Conservation (phyloP, 2,888 invertebrate genomes). For the Sminthurinus aureus region DNA sequence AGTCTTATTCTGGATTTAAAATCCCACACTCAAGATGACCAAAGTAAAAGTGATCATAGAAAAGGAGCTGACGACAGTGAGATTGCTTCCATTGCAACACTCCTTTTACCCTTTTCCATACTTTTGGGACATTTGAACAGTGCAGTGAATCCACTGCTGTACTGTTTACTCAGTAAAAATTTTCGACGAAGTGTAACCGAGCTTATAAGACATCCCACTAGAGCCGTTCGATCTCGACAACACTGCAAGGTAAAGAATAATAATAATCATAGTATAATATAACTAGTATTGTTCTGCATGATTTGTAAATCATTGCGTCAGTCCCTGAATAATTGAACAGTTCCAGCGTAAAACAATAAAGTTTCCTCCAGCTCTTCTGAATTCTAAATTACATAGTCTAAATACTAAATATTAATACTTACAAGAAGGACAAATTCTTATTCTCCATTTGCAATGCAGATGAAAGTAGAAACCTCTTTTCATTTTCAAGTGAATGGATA, state of each 20-base stretch:
- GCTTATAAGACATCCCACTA: conserved; percentile 64
- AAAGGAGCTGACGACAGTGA: conserved; percentile 60
- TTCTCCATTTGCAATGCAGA: too few species aligned
- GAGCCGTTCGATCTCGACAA: conserved; percentile 58
- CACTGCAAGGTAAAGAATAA: conserved; percentile 61
- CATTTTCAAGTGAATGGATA: too few species aligned
- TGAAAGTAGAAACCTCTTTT: too few species aligned
- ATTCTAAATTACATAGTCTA: too few species aligned
- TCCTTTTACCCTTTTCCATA: conserved; percentile 70
- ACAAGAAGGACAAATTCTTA: too few species aligned
- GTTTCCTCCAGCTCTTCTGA: too few species aligned
- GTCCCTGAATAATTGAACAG: too few species aligned
- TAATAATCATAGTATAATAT: too few species aligned
- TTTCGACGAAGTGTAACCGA: conserved; percentile 74
- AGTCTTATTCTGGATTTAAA: conserved; percentile 72
- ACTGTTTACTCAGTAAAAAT: conserved; percentile 77
- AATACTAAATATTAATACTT: too few species aligned
- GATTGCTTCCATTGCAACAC: conserved; percentile 44
- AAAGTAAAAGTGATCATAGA: conserved; percentile 49
- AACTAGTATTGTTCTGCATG: too few species aligned
- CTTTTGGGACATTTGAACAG: conserved; percentile 75
- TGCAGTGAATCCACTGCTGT: conserved; percentile 78
- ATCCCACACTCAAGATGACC: conserved; percentile 61
- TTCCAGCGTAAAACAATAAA: too few species aligned
- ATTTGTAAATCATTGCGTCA: too few species aligned